Evolutionary conservation across 2,888 invertebrate genomes (phyloP).

Genomic region (Eupsilia transversa): DNA sequence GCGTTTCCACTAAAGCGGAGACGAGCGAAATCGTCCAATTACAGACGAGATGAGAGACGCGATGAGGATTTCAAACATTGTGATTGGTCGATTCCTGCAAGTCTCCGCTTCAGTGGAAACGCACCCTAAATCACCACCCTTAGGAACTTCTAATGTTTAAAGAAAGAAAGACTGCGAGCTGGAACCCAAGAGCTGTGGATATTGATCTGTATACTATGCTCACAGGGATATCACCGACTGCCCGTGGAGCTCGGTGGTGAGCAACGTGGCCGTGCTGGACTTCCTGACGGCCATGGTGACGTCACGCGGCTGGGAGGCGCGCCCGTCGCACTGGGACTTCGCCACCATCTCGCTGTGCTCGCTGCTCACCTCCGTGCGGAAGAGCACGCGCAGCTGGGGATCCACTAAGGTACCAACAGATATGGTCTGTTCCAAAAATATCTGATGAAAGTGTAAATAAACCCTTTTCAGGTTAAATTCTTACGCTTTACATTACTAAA

Average conservation of each 20-base stretch:
- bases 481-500: background rate
- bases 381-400: slow-evolving; percentile 78
- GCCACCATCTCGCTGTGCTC: slow-evolving; percentile 93
- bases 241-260: slow-evolving; percentile 68
- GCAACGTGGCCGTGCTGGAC: slow-evolving; percentile 72
- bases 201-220: background rate
- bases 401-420: slow-evolving; percentile 88
- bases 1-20: too few relatives aligned
- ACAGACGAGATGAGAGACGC: too few relatives aligned
- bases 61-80: too few relatives aligned
- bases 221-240: slow-evolving; percentile 60
- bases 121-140: too few relatives aligned
- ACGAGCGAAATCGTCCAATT: too few relatives aligned
- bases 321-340: slow-evolving; percentile 93
- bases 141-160: background rate
- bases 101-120: too few relatives aligned
- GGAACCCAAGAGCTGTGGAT: background rate
- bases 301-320: slow-evolving; percentile 76
- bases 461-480: background rate
- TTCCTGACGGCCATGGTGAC: slow-evolving; percentile 67
- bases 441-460: background rate
- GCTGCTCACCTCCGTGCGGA: slow-evolving; percentile 91
- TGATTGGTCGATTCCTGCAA: too few relatives aligned
- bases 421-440: background rate
- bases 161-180: background rate